phyloP scores from a whole-genome alignment of 2,888 invertebrate species.

The Actias luna region DNA sequence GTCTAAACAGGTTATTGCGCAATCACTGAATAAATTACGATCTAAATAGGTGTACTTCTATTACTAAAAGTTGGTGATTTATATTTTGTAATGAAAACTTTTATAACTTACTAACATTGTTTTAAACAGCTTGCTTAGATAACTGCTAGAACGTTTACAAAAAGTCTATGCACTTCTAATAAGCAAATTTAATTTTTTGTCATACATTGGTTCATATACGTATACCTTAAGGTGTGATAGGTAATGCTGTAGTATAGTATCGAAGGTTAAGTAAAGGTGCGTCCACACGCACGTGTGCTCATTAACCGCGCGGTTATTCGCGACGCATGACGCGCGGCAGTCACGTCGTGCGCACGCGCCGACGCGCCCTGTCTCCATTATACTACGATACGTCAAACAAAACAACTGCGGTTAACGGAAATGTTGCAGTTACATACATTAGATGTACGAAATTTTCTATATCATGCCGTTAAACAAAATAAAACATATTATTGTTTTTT shows the following conservation, averaged over 20 bases:
- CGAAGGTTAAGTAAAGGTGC: constrained; percentile 55
- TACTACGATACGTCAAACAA: constrained; percentile 26
- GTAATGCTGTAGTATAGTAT: constrained; percentile 12
- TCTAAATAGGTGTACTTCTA: no score
- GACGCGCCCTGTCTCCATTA: constrained; percentile 37
- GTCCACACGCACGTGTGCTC: constrained; percentile 56
- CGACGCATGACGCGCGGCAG: constrained; percentile 59
- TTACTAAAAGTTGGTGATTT: no score
- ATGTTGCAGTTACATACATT: neutral
- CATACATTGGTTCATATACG: neutral
- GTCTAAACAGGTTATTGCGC: no score
- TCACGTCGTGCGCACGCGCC: constrained; percentile 77
- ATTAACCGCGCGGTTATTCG: constrained; percentile 66
- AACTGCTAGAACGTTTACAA: no score
- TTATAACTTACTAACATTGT: no score
- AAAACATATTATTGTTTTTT: no score
- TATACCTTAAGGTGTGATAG: constrained; percentile 12
- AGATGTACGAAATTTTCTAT: no score
- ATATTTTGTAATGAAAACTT: no score
- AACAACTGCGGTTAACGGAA: neutral
- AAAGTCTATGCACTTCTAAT: neutral
- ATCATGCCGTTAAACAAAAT: no score
- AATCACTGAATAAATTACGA: no score
- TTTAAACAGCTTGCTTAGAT: no score
- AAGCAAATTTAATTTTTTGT: neutral